phyloP scores from a whole-genome alignment of 2,113 vertebrate species.

The Haplochromis burtoni region DNA sequence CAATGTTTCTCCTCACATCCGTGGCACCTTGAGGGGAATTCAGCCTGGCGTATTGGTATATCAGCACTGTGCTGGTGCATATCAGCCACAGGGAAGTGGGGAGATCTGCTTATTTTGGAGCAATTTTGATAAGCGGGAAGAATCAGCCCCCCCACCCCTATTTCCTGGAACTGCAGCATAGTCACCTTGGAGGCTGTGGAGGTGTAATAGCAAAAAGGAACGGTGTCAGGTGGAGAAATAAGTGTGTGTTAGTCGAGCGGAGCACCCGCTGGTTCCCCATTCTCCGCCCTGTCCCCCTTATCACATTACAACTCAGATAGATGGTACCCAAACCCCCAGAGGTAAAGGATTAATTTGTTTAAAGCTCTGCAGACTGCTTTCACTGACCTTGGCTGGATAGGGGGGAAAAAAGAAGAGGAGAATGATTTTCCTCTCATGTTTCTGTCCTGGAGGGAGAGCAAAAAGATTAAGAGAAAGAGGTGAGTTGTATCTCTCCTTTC shows the following conservation, averaged over 20 bases:
- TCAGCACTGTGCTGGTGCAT: background rate
- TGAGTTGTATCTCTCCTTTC: conserved; percentile 11
- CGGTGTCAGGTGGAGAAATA: conserved; percentile 52
- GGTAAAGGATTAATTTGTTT: conserved; percentile 70
- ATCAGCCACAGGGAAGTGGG: conserved; percentile 29
- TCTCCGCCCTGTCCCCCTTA: conserved; percentile 50
- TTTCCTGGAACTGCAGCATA: conserved; percentile 3
- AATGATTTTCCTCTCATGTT: background rate
- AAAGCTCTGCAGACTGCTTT: conserved; percentile 53
- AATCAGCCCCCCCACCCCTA: background rate
- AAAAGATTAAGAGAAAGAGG: conserved; percentile 24
- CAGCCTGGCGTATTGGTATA: background rate
- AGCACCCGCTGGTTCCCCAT: conserved; percentile 38
- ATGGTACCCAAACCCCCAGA: conserved; percentile 51
- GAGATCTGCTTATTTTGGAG: conserved; percentile 29
- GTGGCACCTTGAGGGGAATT: background rate
- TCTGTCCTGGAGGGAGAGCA: background rate
- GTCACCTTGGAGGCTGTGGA: conserved; percentile 26
- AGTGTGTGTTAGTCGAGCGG: conserved; percentile 25
- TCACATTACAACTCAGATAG: conserved; percentile 62
- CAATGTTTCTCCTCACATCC: background rate
- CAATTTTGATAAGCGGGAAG: conserved; percentile 13
- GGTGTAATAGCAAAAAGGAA: conserved; percentile 25
- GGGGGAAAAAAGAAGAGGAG: background rate
- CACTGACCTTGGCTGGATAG: conserved; percentile 53